Base-by-base conservation (phyloP, 2,888 invertebrate species). In the Clusia tigrina region DNA sequence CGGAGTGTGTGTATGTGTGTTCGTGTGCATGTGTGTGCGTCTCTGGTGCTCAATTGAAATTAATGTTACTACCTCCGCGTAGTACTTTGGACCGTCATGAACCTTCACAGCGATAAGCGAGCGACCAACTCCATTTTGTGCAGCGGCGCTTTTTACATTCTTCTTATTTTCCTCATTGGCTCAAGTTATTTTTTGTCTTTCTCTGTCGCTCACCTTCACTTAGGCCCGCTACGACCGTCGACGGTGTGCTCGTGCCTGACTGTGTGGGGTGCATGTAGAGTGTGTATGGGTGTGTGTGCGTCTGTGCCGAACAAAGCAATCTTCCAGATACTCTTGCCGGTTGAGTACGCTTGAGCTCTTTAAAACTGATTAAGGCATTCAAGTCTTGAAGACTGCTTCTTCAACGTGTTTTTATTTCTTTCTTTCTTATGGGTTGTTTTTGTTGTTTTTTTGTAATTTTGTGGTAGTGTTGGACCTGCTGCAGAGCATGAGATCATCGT, bases 401-500 rank as follows among this genome's bases (percentile, higher is more conserved):
- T 58, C 48, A 48, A 48, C 58, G 56, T 58, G 58, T 65, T 60
- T 63, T 46, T 60, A 66, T 69, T 54, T 12, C 18, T 51, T 17
- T 69, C 66, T 70, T 72, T 68, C 65, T 2, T 42, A 12, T 56
- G 22, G 22, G 56, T n/a, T 46, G 51, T 63, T 53, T 25, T 37
- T 59, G 25, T 53, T 59, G 37, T 17, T 32, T 52, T 51, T 15
- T 18, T 51, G 17, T 18, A 9, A 32, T 12, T 26, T 17, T 42
- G 25, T 38, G n/a, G n/a, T n/a, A n/a, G 46, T 63, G 53, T 52
- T 54, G 25, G 54, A 25, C 65, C 54, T 59, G 25, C 23, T 37
- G 37, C 9, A 72, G 70, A 66, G 72, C 67, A 77, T 76, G 77
- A 78, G 77, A 76, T 76, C 76, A 76, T 76, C 76, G 77, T 69